phyloP scores from a whole-genome alignment of 1,140 invertebrate genomes.

The Leptopilina clavipes region DNA sequence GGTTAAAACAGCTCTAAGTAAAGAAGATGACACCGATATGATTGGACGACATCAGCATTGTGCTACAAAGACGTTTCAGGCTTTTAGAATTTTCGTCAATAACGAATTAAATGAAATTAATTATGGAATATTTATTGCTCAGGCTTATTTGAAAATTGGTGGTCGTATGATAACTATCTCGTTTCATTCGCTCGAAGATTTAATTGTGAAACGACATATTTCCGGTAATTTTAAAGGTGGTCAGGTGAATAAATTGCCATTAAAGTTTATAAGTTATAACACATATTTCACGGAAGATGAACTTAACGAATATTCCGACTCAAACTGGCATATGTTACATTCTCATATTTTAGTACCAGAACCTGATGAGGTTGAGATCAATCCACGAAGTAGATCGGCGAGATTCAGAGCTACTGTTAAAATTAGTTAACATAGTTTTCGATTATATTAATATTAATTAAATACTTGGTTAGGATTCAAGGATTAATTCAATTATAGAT shows the following conservation, averaged over 20 bases:
- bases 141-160: conserved; percentile 84
- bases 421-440: conserved; percentile 73
- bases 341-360: conserved; percentile 88
- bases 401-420: conserved; percentile 89
- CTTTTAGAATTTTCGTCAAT: conserved; percentile 96
- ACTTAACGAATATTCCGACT: conserved; percentile 77
- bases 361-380: conserved; percentile 83
- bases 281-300: conserved; percentile 77
- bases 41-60: conserved; percentile 84
- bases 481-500: conserved; percentile 1
- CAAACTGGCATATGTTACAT: conserved; percentile 85
- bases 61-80: conserved; percentile 96
- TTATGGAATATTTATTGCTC: conserved; percentile 88
- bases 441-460: conserved; percentile 2
- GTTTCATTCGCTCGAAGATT: conserved; percentile 96
- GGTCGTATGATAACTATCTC: conserved; percentile 88
- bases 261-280: conserved; percentile 79
- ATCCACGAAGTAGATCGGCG: conserved; percentile 91
- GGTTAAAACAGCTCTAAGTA: conserved; percentile 77
- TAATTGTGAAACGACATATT: conserved; percentile 94
- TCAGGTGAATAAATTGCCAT: conserved; percentile 79
- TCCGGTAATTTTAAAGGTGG: conserved; percentile 83
- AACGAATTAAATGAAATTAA: conserved; percentile 98
- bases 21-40: conserved; percentile 78
- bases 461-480: not conserved